Percentiles rank a stretch among this genome's conserved stretches.
Evolutionary conservation across 2,888 invertebrate genomes (phyloP).

Genomic region (Drymonia ruficornis): DNA sequence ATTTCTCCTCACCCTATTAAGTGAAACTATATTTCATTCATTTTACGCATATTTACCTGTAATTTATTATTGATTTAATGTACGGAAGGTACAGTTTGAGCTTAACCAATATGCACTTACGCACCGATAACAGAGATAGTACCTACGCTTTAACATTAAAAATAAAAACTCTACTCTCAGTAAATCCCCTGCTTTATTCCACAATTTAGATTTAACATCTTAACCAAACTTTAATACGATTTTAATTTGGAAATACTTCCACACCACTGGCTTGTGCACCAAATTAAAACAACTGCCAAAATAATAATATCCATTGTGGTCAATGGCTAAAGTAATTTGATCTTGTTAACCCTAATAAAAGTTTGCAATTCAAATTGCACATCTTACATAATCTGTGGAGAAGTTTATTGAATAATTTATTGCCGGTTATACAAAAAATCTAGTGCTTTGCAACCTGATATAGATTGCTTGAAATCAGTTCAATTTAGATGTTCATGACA

Average conservation of each 20-base stretch:
- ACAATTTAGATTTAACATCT: too few relatives aligned
- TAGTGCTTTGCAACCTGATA: not conserved
- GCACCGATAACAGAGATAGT: too few relatives aligned
- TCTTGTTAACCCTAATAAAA: constrained; percentile 2
- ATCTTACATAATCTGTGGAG: not conserved
- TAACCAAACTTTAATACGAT: not conserved
- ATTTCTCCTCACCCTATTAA: too few relatives aligned
- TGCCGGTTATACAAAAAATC: not conserved
- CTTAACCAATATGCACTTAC: too few relatives aligned
- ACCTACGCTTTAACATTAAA: too few relatives aligned
- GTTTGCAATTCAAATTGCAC: constrained; percentile 1
- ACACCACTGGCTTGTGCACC: not conserved
- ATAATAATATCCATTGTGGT: not conserved
- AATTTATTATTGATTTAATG: too few relatives aligned
- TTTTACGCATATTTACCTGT: too few relatives aligned
- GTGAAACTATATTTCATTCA: too few relatives aligned
- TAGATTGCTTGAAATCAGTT: not conserved
- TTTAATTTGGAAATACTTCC: not conserved
- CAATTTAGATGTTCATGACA: not conserved
- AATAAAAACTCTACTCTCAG: too few relatives aligned
- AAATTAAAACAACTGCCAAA: not conserved
- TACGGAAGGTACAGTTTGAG: too few relatives aligned
- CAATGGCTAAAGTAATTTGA: not conserved
- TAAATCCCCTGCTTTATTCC: too few relatives aligned
- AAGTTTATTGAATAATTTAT: constrained; percentile 1